Percentiles rank a stretch among this genome's conserved stretches.
Evolutionary conservation across 2,888 invertebrate genomes (phyloP).

Genomic region (Troilus luridus): DNA sequence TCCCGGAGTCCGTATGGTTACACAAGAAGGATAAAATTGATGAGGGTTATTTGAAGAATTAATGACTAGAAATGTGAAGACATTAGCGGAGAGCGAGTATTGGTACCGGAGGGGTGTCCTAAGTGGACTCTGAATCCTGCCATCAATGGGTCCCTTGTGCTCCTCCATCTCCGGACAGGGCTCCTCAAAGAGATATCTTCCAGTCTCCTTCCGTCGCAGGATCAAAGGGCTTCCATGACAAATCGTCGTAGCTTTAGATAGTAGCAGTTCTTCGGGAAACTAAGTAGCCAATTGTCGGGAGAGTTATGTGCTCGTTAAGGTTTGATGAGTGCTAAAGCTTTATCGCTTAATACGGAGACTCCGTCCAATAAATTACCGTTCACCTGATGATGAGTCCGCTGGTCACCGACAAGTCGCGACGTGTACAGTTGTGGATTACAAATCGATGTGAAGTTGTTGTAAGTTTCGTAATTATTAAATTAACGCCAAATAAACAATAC

Average conservation of each 20-base stretch:
- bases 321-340: background rate
- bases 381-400: too few species aligned
- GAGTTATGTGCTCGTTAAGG: background rate
- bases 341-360: background rate
- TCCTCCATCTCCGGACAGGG: background rate
- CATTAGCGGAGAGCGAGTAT: background rate
- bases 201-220: background rate
- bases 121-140: background rate
- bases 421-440: too few species aligned
- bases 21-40: background rate
- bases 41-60: background rate
- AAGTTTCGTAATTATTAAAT: too few species aligned
- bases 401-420: too few species aligned
- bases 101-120: background rate
- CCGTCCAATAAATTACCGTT: too few species aligned
- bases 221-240: background rate
- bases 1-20: background rate
- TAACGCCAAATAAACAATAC: too few species aligned
- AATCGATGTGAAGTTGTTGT: too few species aligned
- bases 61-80: slow-evolving; percentile 13
- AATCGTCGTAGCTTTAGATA: background rate
- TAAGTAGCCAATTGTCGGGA: background rate
- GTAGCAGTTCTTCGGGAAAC: background rate
- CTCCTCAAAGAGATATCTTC: background rate
- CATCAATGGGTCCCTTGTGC: background rate